Evolutionary conservation across 2,888 invertebrate species (phyloP), one percentile per base, ranked within the genome.

Genomic region (Netelia melanura): DNA sequence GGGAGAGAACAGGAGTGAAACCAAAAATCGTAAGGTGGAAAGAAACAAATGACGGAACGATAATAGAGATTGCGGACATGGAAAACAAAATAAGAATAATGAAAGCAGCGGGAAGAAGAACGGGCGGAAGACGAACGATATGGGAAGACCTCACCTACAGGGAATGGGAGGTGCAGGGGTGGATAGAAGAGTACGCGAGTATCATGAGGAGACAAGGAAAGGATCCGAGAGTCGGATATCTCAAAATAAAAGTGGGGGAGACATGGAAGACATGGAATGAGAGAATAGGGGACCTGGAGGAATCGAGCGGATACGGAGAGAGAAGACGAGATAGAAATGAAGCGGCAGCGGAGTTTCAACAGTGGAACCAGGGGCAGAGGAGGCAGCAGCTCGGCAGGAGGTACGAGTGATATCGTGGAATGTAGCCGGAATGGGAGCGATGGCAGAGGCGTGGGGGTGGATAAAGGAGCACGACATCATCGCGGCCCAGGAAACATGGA

Each of bases 401-500:
- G 8, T 14, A 6, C 21, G 56, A 30, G 21, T 44, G 11, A n/a
- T 70, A 0, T 21, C 17, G 10, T 68, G 71, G 80, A 80, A 65
- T 8, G 54, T 72, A 1, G 80, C 56, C 1, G 64, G 64, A 10
- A 72, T 54, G 17, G 44, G 25, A 11, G 58, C 52, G 25, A 48
- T 65, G 0, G 0, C 0, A 44, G 65, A 81, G 30, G 72, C 14
- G 1, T 62, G 64, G 64, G n/a, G 43, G 11, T 56, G 52, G 43
- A 3, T 68, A 10, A 30, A 81, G 30, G 52, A 65, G 0, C 54
- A 21, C n/a, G 72, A 58, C 14, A 56, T 52, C 8, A 81, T 74
- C 1, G 81, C 67, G 1, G 38, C 30, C 0, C 56, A 75, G 14
- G 68, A 81, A 30, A 75, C 65, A 14, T 61, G 75, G n/a, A 54